Base-by-base conservation (phyloP, 1,140 invertebrate genomes). In the Eupeodes corollae region DNA sequence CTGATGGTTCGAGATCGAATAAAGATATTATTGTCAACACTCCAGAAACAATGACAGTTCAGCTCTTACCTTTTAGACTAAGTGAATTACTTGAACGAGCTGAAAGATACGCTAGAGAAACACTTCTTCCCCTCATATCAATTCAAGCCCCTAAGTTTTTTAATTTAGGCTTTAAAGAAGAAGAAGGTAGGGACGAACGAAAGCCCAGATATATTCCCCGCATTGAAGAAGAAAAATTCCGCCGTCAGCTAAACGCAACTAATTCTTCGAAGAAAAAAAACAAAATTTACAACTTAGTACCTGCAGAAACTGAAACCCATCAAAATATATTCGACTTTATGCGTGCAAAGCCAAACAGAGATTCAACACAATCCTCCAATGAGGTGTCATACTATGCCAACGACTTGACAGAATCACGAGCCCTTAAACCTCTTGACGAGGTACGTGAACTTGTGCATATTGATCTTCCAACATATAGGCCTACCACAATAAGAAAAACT, bases 61-160 rank as follows among this genome's bases (percentile, higher is more conserved):
- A 89, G 57, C 79, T 87, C 54, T 67, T 89, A 18, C 86, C 86
- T 0, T 80, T 84, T 47, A 74, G 82, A 26, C 59, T 89, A 13
- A 83, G 83, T 1, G 79, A 80, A 6, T 79, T 89, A 59, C 75
- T 89, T 21, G 83, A 86, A 15, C 80, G 86, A 56, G 86, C 85
- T 0, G 86, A 89, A 62, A 75, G 79, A 19, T 88, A 89, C 57
- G 85, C 86, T 0, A 72, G 82, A 41, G 79, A 84, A 56, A 86
- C 83, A 0, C 67, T 87, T 10, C 58, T 85, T 41, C 83, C 83
- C 0, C 56, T 86, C 6, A 83, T 86, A 5, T 86, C 82, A 2
- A 82, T 82, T 34, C 83, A 86, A 58, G 84, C 83, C 3, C 83
- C 84, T 1, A 79, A 75, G 31, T 73, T 82, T 49, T 75, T 76